Conservation (phyloP, 2,888 invertebrate genomes). For the Coremacera marginata region DNA sequence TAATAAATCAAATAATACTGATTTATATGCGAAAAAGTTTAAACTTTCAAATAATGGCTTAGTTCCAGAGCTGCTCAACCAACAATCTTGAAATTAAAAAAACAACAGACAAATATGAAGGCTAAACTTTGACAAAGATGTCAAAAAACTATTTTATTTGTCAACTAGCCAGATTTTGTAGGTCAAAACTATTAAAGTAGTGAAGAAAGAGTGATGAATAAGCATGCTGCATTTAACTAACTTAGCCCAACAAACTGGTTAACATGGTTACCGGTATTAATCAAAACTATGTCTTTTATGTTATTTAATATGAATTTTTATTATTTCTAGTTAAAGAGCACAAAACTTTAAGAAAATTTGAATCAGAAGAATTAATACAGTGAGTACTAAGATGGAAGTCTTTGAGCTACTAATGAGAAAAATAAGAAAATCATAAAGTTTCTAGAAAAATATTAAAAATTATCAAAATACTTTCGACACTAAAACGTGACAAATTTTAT, state of each 20-base stretch:
- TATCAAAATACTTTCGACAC: neutral
- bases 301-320: neutral
- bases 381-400: neutral
- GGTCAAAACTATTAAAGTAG: conserved; percentile 6
- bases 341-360: neutral
- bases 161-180: conserved; percentile 9
- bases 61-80: too few species aligned
- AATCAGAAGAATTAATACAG: neutral
- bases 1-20: neutral
- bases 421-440: neutral
- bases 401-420: neutral
- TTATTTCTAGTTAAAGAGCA: neutral
- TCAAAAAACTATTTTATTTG: neutral
- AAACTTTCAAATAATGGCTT: neutral
- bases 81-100: too few species aligned
- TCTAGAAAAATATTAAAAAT: too few species aligned
- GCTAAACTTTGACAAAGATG: neutral
- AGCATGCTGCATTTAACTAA: neutral
- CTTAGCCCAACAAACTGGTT: neutral
- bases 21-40: neutral
- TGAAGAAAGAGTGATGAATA: neutral
- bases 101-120: too few species aligned
- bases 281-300: too few species aligned
- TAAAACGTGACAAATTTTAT: neutral
- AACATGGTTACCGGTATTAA: too few species aligned